phyloP scores from a whole-genome alignment of 2,888 invertebrate genomes.

The Acanthosoma haemorrhoidale region DNA sequence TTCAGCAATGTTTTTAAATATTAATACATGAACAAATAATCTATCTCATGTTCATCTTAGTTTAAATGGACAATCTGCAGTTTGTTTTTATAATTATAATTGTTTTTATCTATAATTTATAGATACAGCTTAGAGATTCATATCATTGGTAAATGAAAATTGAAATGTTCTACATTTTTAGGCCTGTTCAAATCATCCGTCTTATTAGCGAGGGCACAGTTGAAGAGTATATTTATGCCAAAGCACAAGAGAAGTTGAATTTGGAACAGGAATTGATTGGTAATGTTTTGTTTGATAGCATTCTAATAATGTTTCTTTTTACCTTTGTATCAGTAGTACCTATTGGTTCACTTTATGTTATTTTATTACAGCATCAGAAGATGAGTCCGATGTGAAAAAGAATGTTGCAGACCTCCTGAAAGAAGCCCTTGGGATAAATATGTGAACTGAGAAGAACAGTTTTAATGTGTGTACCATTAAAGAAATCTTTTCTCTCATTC shows the following conservation, averaged over 20 bases:
- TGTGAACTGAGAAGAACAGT: background rate
- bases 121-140: no score
- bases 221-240: constrained; percentile 86
- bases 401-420: constrained; percentile 75
- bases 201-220: constrained; percentile 80
- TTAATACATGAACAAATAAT: no score
- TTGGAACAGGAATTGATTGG: constrained; percentile 74
- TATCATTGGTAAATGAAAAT: no score
- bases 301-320: background rate
- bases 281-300: no score
- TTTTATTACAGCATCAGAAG: constrained; percentile 50
- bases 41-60: no score
- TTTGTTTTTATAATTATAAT: no score
- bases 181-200: constrained; percentile 80
- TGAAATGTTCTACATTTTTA: constrained; percentile 45
- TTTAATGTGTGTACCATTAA: background rate
- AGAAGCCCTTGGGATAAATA: constrained; percentile 59
- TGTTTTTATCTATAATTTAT: no score
- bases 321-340: constrained; percentile 16
- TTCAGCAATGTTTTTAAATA: no score
- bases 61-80: no score
- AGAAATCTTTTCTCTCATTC: background rate
- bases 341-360: constrained; percentile 41
- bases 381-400: constrained; percentile 66
- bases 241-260: constrained; percentile 85